Conservation (phyloP, 1,140 invertebrate genomes). For the Drosophila yakuba region DNA sequence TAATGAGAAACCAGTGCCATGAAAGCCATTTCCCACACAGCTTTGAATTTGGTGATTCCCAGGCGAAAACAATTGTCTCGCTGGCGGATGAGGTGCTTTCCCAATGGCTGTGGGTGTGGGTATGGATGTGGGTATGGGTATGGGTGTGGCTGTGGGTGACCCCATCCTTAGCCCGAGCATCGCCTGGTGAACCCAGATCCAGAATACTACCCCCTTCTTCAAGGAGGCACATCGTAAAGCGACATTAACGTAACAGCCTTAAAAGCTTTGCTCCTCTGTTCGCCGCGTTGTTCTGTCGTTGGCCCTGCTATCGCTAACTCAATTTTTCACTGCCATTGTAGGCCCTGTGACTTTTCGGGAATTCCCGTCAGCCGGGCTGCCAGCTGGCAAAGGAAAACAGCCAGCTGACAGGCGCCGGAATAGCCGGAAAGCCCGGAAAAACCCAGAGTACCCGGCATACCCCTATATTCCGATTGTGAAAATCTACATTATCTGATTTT, state of each 20-base stretch:
- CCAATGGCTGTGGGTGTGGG: too few species aligned
- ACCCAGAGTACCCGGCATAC: neutral
- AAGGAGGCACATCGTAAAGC: constrained; percentile 33
- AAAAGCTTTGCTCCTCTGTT: constrained; percentile 69
- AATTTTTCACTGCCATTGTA: constrained; percentile 73
- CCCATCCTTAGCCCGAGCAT: too few species aligned
- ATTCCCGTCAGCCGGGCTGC: constrained; percentile 12
- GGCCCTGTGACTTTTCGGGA: constrained; percentile 27
- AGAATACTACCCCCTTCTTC: neutral
- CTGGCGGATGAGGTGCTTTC: neutral
- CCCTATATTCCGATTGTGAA: constrained; percentile 39
- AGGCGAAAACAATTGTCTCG: constrained; percentile 5
- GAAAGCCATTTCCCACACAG: neutral
- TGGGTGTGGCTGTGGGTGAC: too few species aligned
- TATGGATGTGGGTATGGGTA: too few species aligned
- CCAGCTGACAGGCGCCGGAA: constrained; percentile 17
- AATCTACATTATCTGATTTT: constrained; percentile 71
- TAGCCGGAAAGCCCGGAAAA: neutral
- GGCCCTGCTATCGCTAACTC: constrained; percentile 64
- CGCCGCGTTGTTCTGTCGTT: constrained; percentile 5
- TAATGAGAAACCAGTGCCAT: neutral
- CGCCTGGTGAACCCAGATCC: too few species aligned
- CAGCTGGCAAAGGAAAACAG: constrained; percentile 8
- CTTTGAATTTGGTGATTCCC: neutral
- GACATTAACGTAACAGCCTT: constrained; percentile 70